These are phyloP conservation scores for Nymphicus hollandicus DNA, from an alignment of 2,113 vertebrate species.

Conservation along the genomic window DNA sequence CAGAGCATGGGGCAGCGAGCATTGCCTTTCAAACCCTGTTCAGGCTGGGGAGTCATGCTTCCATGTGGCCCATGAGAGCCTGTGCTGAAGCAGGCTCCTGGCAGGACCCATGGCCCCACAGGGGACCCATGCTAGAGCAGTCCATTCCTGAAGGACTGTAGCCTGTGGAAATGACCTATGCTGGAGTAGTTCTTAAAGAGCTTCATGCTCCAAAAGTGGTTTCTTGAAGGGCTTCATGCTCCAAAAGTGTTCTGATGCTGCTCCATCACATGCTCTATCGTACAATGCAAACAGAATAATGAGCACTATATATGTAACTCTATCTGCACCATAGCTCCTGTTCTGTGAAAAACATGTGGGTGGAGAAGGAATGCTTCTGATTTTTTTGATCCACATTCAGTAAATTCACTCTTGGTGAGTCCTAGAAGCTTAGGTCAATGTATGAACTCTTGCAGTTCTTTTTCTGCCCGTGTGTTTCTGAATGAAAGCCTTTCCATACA, in stretches of 20 bases:
- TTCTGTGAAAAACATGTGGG: background rate
- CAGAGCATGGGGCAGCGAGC: background rate
- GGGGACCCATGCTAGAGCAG: rapidly evolving
- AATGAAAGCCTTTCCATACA: background rate
- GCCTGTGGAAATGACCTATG: background rate
- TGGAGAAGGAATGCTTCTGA: background rate
- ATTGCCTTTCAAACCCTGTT: background rate
- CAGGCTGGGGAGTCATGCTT: background rate
- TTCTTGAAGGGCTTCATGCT: background rate
- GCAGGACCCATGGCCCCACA: background rate
- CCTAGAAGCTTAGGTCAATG: background rate
- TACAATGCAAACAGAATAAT: background rate
- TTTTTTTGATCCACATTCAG: background rate
- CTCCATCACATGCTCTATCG: background rate
- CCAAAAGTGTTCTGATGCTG: background rate
- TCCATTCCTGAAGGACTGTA: background rate
- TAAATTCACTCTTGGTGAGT: background rate
- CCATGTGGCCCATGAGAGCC: rapidly evolving
- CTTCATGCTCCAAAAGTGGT: background rate
- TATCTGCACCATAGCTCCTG: background rate
- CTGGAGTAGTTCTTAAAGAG: background rate
- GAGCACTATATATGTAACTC: background rate
- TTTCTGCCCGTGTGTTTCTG: background rate
- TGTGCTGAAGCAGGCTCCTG: background rate
- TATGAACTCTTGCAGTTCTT: background rate